Evolutionary conservation across 2,797 vertebrate species (phyloP).

Genomic region (Paedocypris micromegethes): DNA sequence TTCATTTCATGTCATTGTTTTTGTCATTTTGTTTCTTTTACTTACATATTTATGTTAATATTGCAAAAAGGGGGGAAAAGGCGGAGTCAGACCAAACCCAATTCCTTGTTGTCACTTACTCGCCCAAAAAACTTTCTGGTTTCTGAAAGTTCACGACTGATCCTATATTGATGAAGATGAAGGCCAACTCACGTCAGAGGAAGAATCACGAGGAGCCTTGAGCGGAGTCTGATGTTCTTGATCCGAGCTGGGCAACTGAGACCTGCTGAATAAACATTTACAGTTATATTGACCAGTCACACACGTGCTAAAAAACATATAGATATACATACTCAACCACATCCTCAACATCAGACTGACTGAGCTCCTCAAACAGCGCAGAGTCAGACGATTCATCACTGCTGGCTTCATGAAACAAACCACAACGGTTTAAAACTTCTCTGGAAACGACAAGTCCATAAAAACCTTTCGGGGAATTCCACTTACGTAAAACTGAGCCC

Average conservation of each 20-base stretch:
- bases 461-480: background rate
- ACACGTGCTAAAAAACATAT: too few species aligned
- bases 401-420: constrained; percentile 60
- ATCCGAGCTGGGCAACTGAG: background rate
- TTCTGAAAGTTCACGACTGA: too few species aligned
- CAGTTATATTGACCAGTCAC: too few species aligned
- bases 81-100: too few species aligned
- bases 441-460: background rate
- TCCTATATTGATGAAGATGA: too few species aligned
- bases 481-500: too few species aligned
- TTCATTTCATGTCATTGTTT: too few species aligned
- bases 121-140: too few species aligned
- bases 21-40: too few species aligned
- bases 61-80: too few species aligned
- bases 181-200: constrained; percentile 5
- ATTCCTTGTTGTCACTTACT: too few species aligned
- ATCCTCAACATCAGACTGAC: constrained; percentile 75
- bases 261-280: background rate
- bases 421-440: background rate
- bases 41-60: too few species aligned
- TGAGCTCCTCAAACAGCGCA: constrained; percentile 70
- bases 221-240: background rate
- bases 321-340: background rate
- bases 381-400: constrained; percentile 63
- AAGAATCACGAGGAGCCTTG: background rate